Evolutionary conservation across 2,888 invertebrate genomes (phyloP), one percentile per base, ranked within the genome.

Genomic region (Trachelus tabidus): DNA sequence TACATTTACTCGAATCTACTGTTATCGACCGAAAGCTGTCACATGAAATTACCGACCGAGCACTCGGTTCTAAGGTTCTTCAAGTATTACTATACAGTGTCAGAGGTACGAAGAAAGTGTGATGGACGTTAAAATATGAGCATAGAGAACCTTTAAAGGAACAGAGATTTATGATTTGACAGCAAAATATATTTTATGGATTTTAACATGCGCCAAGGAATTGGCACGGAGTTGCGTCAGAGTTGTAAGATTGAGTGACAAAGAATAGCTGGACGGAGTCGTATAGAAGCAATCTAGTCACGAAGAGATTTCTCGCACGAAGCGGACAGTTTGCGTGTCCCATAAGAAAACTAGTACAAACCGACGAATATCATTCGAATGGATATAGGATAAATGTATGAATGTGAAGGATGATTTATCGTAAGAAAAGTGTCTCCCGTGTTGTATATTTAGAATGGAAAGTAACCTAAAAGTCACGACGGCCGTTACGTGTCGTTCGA

Each of bases 321-420:
- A 77, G 35, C 73, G 34, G 77, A 77, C 77, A 77, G 77, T 31
- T 77, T 74, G 77, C 77, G 77, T 77, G 77, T 69, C 30, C 31
- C 30, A 12, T 69, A 73, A 77, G 77, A 77, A 77, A 74, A 23
- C 56, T 56, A 56, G 56, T 56, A 23, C 56, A 56, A 56, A 69
- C 77, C 74, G 77, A 77, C 74, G 73, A 69, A 77, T 77, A 77
- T 77, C 77, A 69, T 77, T 74, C 69, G 74, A 77, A 56, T 68
- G 71, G 11, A 11, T 37, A 73, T 73, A n/a, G 40, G 74, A 76
- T 75, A 12, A 73, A 37, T 79, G 76, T 83, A 79, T 37, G 73
- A 77, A 73, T 74, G 81, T 82, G 23, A 56, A 56, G 23, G 9
- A 56, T 56, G 56, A 56, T 56, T 56, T 56, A 56, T 56, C 56